These are phyloP conservation scores for Eupelmus urozonus DNA, from an alignment of 2,888 invertebrate genomes.

Conservation along the genomic window DNA sequence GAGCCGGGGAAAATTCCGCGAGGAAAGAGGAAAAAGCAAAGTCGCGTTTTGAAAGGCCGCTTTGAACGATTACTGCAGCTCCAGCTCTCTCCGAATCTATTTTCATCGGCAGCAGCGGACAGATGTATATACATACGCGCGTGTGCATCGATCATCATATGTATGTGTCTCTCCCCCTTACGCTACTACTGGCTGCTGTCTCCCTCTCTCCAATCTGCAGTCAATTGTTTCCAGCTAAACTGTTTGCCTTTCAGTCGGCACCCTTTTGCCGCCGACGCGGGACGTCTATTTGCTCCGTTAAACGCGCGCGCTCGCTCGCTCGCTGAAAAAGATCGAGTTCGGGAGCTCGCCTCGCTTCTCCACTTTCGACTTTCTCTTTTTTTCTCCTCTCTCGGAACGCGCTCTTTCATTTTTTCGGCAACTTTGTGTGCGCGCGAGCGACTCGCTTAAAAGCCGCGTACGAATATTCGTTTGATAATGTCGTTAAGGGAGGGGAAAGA, in stretches of 20 bases:
- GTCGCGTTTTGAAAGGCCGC: slow-evolving; percentile 11
- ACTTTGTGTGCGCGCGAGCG: no score
- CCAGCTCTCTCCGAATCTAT: slow-evolving; percentile 70
- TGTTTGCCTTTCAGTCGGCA: slow-evolving; percentile 77
- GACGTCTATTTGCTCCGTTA: slow-evolving; percentile 74
- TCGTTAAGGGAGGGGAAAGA: background rate
- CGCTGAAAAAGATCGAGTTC: slow-evolving; percentile 56
- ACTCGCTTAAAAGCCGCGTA: no score
- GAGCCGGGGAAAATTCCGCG: background rate
- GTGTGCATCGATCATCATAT: slow-evolving; percentile 67
- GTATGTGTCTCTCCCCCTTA: slow-evolving; percentile 51
- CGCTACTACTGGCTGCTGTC: no score
- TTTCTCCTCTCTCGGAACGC: slow-evolving; percentile 19
- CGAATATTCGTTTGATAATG: slow-evolving; percentile 22
- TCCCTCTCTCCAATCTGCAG: slow-evolving; percentile 77
- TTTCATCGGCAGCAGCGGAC: slow-evolving; percentile 70
- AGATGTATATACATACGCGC: slow-evolving; percentile 73
- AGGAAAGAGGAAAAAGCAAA: background rate
- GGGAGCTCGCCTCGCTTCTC: background rate
- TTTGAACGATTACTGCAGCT: slow-evolving; percentile 34
- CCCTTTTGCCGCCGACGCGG: slow-evolving; percentile 72
- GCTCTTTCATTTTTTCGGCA: slow-evolving; percentile 51
- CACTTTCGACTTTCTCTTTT: slow-evolving; percentile 7
- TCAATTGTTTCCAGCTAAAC: slow-evolving; percentile 78
- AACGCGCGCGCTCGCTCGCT: slow-evolving; percentile 68